Evolutionary conservation across 2,888 invertebrate species (phyloP).

Genomic region (Agrochola lota): DNA sequence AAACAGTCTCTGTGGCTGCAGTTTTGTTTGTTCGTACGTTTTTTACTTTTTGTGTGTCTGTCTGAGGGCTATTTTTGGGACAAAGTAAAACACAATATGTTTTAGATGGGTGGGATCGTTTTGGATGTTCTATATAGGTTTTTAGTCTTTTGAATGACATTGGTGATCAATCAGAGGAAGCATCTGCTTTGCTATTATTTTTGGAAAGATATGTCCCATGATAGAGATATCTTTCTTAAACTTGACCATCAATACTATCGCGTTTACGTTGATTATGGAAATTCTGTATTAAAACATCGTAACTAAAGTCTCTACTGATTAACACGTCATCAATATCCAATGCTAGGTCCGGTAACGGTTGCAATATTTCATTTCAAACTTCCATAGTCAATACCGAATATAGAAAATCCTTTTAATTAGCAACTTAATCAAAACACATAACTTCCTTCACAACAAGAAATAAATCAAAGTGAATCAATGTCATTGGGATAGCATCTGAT

Average conservation of each 20-base stretch:
- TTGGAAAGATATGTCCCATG: background rate
- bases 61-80: conserved; percentile 71
- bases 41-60: conserved; percentile 75
- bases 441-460: conserved; percentile 47
- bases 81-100: conserved; percentile 66
- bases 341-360: conserved; percentile 4
- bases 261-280: background rate
- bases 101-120: conserved; percentile 63
- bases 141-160: conserved; percentile 40
- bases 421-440: conserved; percentile 55
- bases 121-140: conserved; percentile 50
- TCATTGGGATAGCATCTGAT: conserved; percentile 62
- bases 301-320: background rate
- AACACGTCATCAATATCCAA: background rate
- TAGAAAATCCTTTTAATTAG: conserved; percentile 53
- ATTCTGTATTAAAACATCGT: background rate
- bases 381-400: conserved; percentile 29
- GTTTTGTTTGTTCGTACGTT: conserved; percentile 72
- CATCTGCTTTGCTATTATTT: conserved; percentile 38
- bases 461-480: conserved; percentile 64
- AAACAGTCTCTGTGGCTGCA: conserved; percentile 72
- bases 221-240: background rate
- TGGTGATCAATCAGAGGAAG: conserved; percentile 45
- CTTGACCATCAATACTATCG: background rate
- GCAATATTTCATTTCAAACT: conserved; percentile 11